Evolutionary conservation across 2,888 invertebrate species (phyloP), one percentile per base, ranked within the genome.

Genomic region (Drosophila fulvimacula): DNA sequence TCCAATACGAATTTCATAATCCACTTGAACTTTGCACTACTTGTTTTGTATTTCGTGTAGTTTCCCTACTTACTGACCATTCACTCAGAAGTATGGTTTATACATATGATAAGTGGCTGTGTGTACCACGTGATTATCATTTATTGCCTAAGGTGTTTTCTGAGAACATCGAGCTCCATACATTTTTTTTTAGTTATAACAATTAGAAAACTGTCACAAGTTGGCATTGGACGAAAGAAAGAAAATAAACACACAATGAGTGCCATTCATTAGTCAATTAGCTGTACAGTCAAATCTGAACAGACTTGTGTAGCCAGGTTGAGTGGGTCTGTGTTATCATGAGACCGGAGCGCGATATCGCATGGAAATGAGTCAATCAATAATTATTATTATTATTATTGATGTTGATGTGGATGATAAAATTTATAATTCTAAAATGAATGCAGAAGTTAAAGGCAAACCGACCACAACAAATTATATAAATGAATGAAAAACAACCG

Each of bases 191-290:
- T 55, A 46, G 61, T 63, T 56, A 67, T 56, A 74, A 58, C 55
- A 68, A 77, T 73, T 66, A 70, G 69, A 77, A 73, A 77, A 67
- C 62, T 77, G 74, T 82, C 74, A 79, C 68, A 66, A 65, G 62
- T 68, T 49, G 65, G 56, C 42, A 46, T n/a, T 51, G 51, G 49
- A 34, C 51, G 51, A 13, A 41, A 41, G 27, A 38, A 52, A 5
- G 21, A 32, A 78, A 49, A 53, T 46, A 75, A 64, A 60, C 57
- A 67, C 59, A 55, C 79, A 82, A 84, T 65, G 82, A 72, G 59
- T 68, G 70, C 57, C 83, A 83, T 83, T 83, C 83, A 83, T 86
- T 61, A 71, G 76, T 63, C 81, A 69, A 81, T 82, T 82, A 19
- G 27, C 41, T 63, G 32, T 15, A 69, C 73, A 78, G 38, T 73